Evolutionary conservation across 2,113 vertebrate genomes (phyloP).

Genomic region (Bos indicus): DNA sequence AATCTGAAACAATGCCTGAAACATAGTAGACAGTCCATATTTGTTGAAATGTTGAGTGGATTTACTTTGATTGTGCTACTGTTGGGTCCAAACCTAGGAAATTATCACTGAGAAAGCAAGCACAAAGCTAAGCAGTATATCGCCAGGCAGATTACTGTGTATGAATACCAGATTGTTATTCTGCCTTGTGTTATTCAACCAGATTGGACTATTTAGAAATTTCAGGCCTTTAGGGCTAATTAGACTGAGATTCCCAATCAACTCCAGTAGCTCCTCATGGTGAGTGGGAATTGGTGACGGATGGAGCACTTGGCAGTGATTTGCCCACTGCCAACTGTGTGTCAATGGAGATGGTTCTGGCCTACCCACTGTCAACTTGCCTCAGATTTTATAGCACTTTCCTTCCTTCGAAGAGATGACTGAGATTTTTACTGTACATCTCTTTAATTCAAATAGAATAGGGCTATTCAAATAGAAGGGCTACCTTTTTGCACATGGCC

Average conservation of each 20-base stretch:
- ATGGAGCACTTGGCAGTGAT: background rate
- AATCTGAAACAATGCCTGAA: background rate
- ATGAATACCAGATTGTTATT: background rate
- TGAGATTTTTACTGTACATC: background rate
- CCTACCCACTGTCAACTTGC: background rate
- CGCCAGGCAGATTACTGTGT: background rate
- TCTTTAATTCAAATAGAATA: constrained; percentile 7
- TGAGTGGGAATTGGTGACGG: background rate
- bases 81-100: background rate
- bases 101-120: background rate
- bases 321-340: background rate
- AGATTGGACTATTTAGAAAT: background rate
- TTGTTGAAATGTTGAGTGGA: background rate
- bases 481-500: background rate
- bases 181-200: background rate
- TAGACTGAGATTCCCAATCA: background rate
- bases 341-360: rapidly evolving
- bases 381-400: background rate
- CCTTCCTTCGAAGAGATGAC: background rate
- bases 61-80: background rate
- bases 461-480: background rate
- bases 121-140: background rate
- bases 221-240: background rate
- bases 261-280: background rate
- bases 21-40: background rate